A percentile compares a stretch with the other conserved stretches of the same genome.
Evolutionary conservation across 2,113 vertebrate genomes (phyloP).

Genomic region (Crotalus horridus): DNA sequence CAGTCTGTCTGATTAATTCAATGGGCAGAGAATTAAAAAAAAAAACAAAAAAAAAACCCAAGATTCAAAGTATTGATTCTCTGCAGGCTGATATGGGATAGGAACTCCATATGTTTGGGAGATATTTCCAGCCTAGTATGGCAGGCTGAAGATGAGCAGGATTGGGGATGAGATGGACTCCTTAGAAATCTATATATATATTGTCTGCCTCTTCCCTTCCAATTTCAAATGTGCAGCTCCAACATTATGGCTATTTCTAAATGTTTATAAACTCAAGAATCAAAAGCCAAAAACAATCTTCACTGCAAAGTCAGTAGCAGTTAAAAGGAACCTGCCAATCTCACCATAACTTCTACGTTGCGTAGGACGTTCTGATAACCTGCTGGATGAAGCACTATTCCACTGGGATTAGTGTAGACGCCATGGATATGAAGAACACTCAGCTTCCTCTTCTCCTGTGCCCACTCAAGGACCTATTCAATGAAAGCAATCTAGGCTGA

Average conservation of each 20-base stretch:
- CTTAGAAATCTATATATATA: not conserved
- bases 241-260: not conserved
- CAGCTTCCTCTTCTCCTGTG: conserved; percentile 88
- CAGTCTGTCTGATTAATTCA: not conserved
- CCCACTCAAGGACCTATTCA: conserved; percentile 91
- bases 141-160: not conserved
- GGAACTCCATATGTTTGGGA: not conserved
- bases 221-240: not conserved
- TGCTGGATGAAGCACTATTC: conserved; percentile 92
- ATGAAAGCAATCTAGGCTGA: not conserved
- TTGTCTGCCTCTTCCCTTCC: not conserved
- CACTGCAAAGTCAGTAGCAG: not conserved
- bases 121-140: not conserved
- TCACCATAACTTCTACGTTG: conserved; percentile 96
- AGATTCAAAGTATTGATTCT: not conserved
- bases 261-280: not conserved
- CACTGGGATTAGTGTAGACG: conserved; percentile 94
- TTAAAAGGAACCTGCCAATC: conserved; percentile 20
- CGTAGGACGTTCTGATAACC: conserved; percentile 94
- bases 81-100: not conserved
- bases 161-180: not conserved
- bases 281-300: not conserved
- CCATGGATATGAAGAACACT: conserved; percentile 95
- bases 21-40: not conserved
- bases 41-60: not conserved